A percentile compares a stretch with the other conserved stretches of the same genome.
These are phyloP conservation scores for Lordiphosa stackelbergi DNA, from an alignment of 1,140 invertebrate genomes.

Conservation along the genomic window DNA sequence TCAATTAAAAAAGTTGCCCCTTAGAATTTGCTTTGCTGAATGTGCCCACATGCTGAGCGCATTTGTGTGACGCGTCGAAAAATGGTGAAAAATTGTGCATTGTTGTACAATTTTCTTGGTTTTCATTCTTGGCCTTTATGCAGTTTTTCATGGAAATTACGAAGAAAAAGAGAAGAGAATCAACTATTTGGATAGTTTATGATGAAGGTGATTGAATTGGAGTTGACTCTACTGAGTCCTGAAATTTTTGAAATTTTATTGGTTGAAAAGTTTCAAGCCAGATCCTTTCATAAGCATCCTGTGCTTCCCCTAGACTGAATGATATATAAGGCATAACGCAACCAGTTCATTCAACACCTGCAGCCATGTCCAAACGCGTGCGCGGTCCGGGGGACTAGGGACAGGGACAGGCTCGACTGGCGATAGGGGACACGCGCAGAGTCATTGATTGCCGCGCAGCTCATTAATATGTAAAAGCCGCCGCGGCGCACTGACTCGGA, in stretches of 20 bases:
- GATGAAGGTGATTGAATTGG: background rate
- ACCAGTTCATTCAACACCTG: slow-evolving; percentile 65
- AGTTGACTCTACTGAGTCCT: too few relatives aligned
- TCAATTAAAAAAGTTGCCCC: slow-evolving; percentile 61
- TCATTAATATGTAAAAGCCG: slow-evolving; percentile 54
- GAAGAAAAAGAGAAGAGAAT: slow-evolving; percentile 35
- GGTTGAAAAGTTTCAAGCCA: too few relatives aligned
- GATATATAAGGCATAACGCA: slow-evolving; percentile 53
- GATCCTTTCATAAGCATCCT: too few relatives aligned
- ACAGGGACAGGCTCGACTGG: slow-evolving; percentile 2
- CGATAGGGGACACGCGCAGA: slow-evolving; percentile 35
- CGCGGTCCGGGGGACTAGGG: slow-evolving; percentile 26
- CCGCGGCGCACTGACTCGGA: background rate
- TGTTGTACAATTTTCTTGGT: slow-evolving; percentile 57
- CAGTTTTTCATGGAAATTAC: slow-evolving; percentile 65
- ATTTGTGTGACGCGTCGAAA: slow-evolving; percentile 37
- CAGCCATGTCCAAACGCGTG: slow-evolving; percentile 31
- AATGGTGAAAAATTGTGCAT: slow-evolving; percentile 47
- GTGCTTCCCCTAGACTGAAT: slow-evolving; percentile 15
- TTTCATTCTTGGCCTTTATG: slow-evolving; percentile 45
- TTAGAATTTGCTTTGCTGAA: slow-evolving; percentile 33
- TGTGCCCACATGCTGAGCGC: slow-evolving; percentile 65
- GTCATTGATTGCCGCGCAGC: slow-evolving; percentile 51
- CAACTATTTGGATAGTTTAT: slow-evolving; percentile 20
- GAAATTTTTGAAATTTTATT: too few relatives aligned